A percentile compares a stretch with the other conserved stretches of the same genome.
phyloP scores from a whole-genome alignment of 2,888 invertebrate genomes.

The Hedya salicella region DNA sequence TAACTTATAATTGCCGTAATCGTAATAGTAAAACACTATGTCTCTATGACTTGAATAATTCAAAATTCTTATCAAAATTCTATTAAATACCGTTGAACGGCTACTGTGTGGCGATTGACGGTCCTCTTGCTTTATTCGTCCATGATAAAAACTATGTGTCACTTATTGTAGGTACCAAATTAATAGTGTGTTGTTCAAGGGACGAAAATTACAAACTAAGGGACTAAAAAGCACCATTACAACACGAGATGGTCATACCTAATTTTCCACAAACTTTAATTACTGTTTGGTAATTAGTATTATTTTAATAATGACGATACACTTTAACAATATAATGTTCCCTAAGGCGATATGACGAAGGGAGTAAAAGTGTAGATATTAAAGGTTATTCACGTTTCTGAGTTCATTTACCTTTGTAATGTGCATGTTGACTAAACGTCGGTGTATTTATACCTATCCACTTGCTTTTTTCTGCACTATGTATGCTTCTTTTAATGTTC shows the following conservation, averaged over 20 bases:
- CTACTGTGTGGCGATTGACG: no score
- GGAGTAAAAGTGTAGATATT: not conserved
- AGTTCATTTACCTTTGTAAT: not conserved
- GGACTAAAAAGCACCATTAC: conserved; percentile 2
- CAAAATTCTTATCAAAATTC: no score
- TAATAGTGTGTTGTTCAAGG: not conserved
- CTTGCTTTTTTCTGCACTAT: not conserved
- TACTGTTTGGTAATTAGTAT: conserved; percentile 16
- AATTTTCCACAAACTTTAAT: conserved; percentile 10
- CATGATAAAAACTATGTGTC: no score
- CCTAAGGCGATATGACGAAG: not conserved
- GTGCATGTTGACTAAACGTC: not conserved
- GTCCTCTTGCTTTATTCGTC: no score
- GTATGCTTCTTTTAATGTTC: not conserved
- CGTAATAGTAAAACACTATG: no score
- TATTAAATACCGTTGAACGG: no score
- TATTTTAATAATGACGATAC: not conserved
- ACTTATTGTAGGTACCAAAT: not conserved
- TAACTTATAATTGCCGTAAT: no score
- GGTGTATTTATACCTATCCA: not conserved
- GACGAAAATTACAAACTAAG: not conserved
- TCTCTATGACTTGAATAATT: no score
- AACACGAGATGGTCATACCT: not conserved
- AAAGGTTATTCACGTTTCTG: not conserved
- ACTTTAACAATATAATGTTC: not conserved